Percentiles rank a stretch among this genome's conserved stretches.
Evolutionary conservation across 2,888 invertebrate genomes (phyloP).

Genomic region (Coenonympha arcania): DNA sequence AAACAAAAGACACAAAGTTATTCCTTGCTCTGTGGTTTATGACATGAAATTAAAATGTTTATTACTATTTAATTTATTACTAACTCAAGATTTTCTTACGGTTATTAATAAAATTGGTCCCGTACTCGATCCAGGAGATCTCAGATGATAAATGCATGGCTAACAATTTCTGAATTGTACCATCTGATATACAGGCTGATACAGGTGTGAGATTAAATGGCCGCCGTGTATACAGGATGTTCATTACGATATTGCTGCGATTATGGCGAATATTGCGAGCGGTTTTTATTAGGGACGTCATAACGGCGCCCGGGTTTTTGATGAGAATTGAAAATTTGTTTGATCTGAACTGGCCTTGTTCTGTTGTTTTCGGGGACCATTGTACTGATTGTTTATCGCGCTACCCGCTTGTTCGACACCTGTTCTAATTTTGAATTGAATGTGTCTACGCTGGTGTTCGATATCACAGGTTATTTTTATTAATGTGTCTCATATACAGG

Average conservation of each 20-base stretch:
- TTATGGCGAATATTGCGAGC: conserved; percentile 62
- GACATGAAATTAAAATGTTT: too few species aligned
- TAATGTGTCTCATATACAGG: too few species aligned
- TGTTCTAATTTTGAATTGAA: conserved; percentile 12
- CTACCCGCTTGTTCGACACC: conserved; percentile 18
- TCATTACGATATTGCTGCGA: conserved; percentile 72
- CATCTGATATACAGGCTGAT: conserved; percentile 52
- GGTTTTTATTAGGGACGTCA: conserved; percentile 68
- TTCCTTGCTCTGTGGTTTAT: too few species aligned
- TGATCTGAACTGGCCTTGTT: conserved; percentile 41
- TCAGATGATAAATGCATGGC: conserved; percentile 5
- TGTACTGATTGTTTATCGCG: conserved; percentile 50
- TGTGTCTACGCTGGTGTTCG: background rate
- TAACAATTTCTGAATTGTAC: conserved; percentile 24
- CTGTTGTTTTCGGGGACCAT: conserved; percentile 30
- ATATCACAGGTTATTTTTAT: background rate
- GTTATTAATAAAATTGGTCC: too few species aligned
- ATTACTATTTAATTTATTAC: too few species aligned
- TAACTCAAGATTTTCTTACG: too few species aligned
- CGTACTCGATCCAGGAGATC: too few species aligned
- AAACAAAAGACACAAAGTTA: too few species aligned
- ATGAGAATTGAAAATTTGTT: conserved; percentile 72
- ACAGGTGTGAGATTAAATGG: conserved; percentile 74
- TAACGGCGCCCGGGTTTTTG: conserved; percentile 66
- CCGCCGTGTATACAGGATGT: conserved; percentile 69